Evolutionary conservation across 2,797 vertebrate species (phyloP).

Genomic region (Lophius americanus): DNA sequence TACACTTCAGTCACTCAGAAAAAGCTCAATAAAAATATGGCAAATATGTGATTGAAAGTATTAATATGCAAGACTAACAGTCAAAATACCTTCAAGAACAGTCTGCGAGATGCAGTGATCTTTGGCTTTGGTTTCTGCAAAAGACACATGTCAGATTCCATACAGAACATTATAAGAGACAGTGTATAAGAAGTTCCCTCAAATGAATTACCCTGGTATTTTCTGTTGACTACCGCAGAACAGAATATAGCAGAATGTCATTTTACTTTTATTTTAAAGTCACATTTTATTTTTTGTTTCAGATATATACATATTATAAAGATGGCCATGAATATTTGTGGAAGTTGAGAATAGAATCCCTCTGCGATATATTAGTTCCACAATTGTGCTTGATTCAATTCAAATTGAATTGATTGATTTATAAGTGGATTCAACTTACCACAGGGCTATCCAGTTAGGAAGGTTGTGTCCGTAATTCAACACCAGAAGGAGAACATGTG

Average conservation of each 20-base stretch:
- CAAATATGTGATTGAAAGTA: not conserved
- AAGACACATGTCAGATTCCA: slow-evolving; percentile 23
- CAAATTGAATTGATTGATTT: not conserved
- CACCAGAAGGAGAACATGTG: slow-evolving; percentile 24
- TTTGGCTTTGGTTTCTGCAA: slow-evolving; percentile 81
- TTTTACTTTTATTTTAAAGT: not conserved
- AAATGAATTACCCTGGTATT: too few relatives aligned
- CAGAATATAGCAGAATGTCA: not conserved
- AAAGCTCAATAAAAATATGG: not conserved
- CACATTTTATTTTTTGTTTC: too few relatives aligned
- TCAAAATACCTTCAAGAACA: slow-evolving; percentile 78
- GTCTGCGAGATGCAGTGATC: slow-evolving; percentile 81
- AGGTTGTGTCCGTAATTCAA: slow-evolving; percentile 16
- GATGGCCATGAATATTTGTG: not conserved
- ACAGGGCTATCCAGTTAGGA: slow-evolving; percentile 25
- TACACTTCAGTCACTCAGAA: slow-evolving; percentile 1
- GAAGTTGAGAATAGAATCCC: not conserved
- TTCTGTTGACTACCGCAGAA: too few relatives aligned
- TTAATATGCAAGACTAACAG: not conserved
- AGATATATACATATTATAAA: not conserved
- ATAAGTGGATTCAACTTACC: slow-evolving; percentile 50
- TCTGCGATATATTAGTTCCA: not conserved
- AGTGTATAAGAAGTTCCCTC: not conserved
- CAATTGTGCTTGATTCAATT: not conserved
- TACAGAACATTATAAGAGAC: too few relatives aligned